phyloP scores from a whole-genome alignment of 2,888 invertebrate species.

The Galeopsomyia nigrocyanea region DNA sequence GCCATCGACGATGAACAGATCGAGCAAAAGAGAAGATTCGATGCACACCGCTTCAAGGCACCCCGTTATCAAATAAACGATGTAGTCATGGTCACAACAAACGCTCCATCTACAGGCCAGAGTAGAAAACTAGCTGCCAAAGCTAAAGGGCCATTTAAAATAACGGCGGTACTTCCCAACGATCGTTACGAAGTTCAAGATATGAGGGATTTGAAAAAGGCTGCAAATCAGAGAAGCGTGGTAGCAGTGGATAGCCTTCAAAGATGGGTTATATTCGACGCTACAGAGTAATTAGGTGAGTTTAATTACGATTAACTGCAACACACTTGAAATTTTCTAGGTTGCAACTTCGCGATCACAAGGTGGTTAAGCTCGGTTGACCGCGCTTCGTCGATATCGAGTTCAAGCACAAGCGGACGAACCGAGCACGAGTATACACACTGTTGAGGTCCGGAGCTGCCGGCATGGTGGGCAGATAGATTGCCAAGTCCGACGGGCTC shows the following conservation, averaged over 20 bases:
- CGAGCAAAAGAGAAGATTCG: constrained; percentile 45
- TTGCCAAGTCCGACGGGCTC: no score
- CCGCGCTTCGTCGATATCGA: no score
- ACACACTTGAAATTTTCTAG: no score
- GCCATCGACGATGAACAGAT: constrained; percentile 41
- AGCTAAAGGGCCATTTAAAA: constrained; percentile 51
- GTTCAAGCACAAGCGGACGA: no score
- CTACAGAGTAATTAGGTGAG: no score
- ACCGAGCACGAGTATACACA: no score
- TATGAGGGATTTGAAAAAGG: constrained; percentile 49
- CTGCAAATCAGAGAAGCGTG: constrained; percentile 43
- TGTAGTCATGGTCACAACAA: constrained; percentile 48
- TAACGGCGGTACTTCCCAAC: constrained; percentile 50
- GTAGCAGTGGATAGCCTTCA: constrained; percentile 30
- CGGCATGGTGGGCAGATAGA: no score
- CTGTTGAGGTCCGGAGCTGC: no score
- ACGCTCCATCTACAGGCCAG: constrained; percentile 48
- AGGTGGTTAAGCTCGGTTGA: no score
- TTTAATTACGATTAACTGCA: no score
- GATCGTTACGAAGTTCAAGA: constrained; percentile 53
- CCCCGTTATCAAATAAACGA: constrained; percentile 48
- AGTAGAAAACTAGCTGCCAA: constrained; percentile 50
- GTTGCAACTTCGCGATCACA: no score
- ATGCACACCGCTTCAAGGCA: constrained; percentile 38
- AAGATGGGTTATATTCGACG: constrained; percentile 30